Evolutionary conservation across 64 coral and sea anemone species (phyloP).

Genomic region (Platygyra sinensis): DNA sequence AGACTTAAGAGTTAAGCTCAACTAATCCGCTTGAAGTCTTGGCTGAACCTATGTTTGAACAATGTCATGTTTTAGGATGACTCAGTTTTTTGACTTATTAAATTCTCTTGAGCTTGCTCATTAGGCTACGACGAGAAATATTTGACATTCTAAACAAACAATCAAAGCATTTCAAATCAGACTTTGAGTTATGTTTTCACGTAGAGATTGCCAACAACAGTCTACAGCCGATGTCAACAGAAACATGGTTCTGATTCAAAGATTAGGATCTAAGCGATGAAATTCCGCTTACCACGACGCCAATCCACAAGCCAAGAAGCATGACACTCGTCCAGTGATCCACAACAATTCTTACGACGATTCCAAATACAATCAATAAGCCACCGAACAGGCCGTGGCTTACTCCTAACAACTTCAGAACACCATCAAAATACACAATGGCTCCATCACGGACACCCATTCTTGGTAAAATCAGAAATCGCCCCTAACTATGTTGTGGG

Average conservation of each 20-base stretch:
- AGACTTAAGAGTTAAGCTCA: no score
- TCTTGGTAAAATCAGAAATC: not conserved
- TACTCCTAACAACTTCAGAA: constrained; percentile 18
- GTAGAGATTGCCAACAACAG: not conserved
- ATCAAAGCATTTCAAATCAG: no score
- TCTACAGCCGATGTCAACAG: not conserved
- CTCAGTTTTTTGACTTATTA: no score
- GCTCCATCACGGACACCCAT: constrained; percentile 9
- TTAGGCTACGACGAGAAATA: no score
- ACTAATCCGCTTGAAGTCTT: no score
- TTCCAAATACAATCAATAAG: not conserved
- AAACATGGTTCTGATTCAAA: not conserved
- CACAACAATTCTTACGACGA: not conserved
- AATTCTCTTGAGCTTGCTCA: no score
- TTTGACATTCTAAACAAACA: no score
- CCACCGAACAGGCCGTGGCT: not conserved
- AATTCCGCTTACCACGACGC: not conserved
- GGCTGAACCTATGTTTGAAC: no score
- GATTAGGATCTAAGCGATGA: not conserved
- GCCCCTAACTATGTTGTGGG: not conserved
- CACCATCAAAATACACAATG: constrained; percentile 21
- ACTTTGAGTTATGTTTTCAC: no score
- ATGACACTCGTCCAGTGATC: constrained; percentile 19
- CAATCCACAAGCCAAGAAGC: not conserved
- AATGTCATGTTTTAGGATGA: no score